Percentiles rank a stretch among this genome's conserved stretches.
These are phyloP conservation scores for Drosophila maculinotata DNA, from an alignment of 2,888 invertebrate species.

Conservation along the genomic window DNA sequence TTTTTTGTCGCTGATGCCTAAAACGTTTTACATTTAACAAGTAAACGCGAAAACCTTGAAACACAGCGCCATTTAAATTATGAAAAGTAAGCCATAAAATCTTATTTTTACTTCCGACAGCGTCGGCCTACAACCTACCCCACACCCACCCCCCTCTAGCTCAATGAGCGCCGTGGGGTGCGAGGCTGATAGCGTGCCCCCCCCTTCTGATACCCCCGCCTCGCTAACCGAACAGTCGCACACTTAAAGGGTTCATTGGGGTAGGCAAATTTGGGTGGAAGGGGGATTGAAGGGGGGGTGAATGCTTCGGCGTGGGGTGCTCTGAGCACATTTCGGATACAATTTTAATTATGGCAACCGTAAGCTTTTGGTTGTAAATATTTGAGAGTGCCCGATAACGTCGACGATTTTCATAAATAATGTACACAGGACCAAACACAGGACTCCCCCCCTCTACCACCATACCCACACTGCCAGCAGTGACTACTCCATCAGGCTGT, in stretches of 20 bases:
- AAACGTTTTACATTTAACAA: slow-evolving; percentile 62
- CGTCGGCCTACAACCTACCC: slow-evolving; percentile 1
- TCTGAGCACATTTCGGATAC: slow-evolving; percentile 81
- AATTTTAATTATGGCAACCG: slow-evolving; percentile 85
- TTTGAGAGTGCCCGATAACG: slow-evolving; percentile 82
- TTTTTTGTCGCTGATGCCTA: slow-evolving; percentile 10
- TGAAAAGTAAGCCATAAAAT: slow-evolving; percentile 83
- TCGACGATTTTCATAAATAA: slow-evolving; percentile 84
- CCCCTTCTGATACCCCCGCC: not conserved
- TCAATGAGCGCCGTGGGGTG: slow-evolving; percentile 34
- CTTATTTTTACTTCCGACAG: slow-evolving; percentile 74
- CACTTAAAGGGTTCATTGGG: slow-evolving; percentile 53
- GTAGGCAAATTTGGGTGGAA: slow-evolving; percentile 29
- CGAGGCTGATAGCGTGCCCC: slow-evolving; percentile 40
- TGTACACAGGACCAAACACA: slow-evolving; percentile 60
- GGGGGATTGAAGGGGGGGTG: not conserved
- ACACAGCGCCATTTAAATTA: slow-evolving; percentile 72
- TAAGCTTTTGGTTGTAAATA: slow-evolving; percentile 84
- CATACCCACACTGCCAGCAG: slow-evolving; percentile 4
- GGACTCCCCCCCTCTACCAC: not conserved
- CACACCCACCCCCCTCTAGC: not conserved
- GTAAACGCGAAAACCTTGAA: slow-evolving; percentile 20
- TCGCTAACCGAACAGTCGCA: slow-evolving; percentile 16
- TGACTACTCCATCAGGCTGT: slow-evolving; percentile 50
- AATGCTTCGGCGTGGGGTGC: slow-evolving; percentile 13